Percentiles rank a stretch among this genome's conserved stretches.
Conservation (phyloP, 2,888 invertebrate genomes). For the Himalopsyche kuldschensis region DNA sequence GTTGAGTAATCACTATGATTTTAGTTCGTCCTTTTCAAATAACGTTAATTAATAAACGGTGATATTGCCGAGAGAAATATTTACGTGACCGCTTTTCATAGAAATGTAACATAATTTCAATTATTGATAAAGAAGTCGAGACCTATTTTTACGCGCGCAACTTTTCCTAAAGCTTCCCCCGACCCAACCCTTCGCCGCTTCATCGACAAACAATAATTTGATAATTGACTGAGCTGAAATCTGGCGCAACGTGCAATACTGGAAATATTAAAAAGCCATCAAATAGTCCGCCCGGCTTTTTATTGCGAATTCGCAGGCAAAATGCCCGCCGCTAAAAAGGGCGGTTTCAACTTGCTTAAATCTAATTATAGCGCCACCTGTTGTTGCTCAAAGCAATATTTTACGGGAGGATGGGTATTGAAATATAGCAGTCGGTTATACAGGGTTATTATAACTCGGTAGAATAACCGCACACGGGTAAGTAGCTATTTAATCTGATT, state of each 20-base stretch:
- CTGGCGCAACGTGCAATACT: neutral
- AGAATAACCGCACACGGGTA: neutral
- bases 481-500: neutral
- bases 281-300: neutral
- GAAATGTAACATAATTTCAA: too few species aligned
- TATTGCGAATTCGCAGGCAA: neutral
- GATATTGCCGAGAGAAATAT: too few species aligned
- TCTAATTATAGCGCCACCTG: constrained; percentile 1
- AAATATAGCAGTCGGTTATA: neutral
- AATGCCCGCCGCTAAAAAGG: neutral
- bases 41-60: too few species aligned
- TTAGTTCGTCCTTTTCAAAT: too few species aligned
- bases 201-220: neutral
- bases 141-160: neutral
- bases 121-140: too few species aligned
- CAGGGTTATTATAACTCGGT: neutral
- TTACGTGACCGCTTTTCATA: too few species aligned
- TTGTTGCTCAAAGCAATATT: neutral
- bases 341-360: neutral
- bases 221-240: neutral
- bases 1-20: too few species aligned
- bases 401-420: neutral
- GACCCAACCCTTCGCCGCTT: neutral
- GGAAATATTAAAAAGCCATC: neutral
- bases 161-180: neutral